phyloP scores from a whole-genome alignment of 2,888 invertebrate species.

The Ennomos quercinarius region DNA sequence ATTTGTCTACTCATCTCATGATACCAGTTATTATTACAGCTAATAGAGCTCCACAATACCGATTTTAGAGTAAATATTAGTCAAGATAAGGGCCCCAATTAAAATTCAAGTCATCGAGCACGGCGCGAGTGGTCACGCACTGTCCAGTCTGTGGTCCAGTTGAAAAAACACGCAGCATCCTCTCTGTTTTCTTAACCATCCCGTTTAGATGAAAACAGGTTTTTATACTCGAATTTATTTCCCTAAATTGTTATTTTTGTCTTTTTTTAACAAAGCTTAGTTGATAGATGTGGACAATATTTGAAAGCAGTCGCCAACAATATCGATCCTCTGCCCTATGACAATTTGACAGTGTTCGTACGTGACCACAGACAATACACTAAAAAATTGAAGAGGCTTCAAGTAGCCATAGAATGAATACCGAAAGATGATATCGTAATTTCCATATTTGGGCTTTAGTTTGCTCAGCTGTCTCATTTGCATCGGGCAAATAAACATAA shows the following conservation, averaged over 20 bases:
- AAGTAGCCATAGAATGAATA: slow-evolving; percentile 38
- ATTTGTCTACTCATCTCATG: too few species aligned
- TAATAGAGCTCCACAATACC: not conserved
- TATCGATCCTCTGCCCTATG: slow-evolving; percentile 21
- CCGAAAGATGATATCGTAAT: slow-evolving; percentile 41
- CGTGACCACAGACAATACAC: slow-evolving; percentile 79
- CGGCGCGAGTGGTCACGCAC: slow-evolving; percentile 58
- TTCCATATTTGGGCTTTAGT: slow-evolving; percentile 56
- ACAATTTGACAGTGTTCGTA: slow-evolving; percentile 56
- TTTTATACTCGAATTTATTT: slow-evolving; percentile 28
- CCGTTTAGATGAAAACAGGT: slow-evolving; percentile 57
- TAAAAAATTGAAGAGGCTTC: slow-evolving; percentile 49
- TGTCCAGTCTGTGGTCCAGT: slow-evolving; percentile 60
- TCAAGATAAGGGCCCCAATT: slow-evolving; percentile 52
- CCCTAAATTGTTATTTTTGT: slow-evolving; percentile 24
- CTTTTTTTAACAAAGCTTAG: slow-evolving; percentile 32
- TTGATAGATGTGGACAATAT: slow-evolving; percentile 33
- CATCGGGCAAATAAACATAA: slow-evolving; percentile 42
- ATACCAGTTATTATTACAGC: not conserved
- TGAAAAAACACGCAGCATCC: slow-evolving; percentile 82
- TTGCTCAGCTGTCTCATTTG: slow-evolving; percentile 61
- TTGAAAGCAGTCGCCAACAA: slow-evolving; percentile 31
- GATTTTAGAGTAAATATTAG: slow-evolving; percentile 27
- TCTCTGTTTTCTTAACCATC: slow-evolving; percentile 60
- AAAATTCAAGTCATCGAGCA: slow-evolving; percentile 58